Percentiles rank a stretch among this genome's conserved stretches.
Evolutionary conservation across 2,888 invertebrate genomes (phyloP).

Genomic region (Platerodrilus igneus): DNA sequence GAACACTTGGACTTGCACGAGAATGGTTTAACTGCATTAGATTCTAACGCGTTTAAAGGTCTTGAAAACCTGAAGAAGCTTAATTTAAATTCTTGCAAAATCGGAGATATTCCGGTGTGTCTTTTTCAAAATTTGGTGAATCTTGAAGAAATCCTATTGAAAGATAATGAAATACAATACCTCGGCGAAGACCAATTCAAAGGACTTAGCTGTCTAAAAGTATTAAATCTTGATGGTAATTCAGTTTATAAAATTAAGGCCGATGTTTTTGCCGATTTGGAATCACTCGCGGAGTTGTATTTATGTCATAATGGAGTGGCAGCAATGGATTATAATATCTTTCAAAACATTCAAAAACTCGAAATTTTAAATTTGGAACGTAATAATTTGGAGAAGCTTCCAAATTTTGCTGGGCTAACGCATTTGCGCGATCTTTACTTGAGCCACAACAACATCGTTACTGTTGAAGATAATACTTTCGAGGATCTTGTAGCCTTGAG

Average conservation of each 20-base stretch:
- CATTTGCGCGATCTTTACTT: neutral
- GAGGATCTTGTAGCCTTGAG: neutral
- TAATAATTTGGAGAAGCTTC: constrained; percentile 5
- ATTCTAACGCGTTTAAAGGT: constrained; percentile 36
- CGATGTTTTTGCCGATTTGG: constrained; percentile 34
- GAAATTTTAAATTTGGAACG: constrained; percentile 7
- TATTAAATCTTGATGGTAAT: constrained; percentile 37
- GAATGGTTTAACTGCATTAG: constrained; percentile 37
- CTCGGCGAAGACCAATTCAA: constrained; percentile 29
- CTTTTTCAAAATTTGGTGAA: constrained; percentile 28
- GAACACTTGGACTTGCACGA: constrained; percentile 33
- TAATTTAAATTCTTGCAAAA: constrained; percentile 35
- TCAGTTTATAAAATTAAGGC: constrained; percentile 29
- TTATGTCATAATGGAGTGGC: constrained; percentile 36
- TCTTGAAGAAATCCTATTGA: constrained; percentile 34
- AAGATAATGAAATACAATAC: constrained; percentile 32
- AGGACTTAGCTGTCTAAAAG: constrained; percentile 29
- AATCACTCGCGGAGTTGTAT: constrained; percentile 36
- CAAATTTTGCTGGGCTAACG: neutral
- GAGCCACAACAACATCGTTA: neutral
- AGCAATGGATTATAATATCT: constrained; percentile 26
- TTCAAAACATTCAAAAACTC: neutral
- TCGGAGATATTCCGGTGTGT: constrained; percentile 27
- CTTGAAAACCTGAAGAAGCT: constrained; percentile 32
- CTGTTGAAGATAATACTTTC: neutral